Conservation (phyloP, 2,113 vertebrate species). For the Bostrychus sinensis region DNA sequence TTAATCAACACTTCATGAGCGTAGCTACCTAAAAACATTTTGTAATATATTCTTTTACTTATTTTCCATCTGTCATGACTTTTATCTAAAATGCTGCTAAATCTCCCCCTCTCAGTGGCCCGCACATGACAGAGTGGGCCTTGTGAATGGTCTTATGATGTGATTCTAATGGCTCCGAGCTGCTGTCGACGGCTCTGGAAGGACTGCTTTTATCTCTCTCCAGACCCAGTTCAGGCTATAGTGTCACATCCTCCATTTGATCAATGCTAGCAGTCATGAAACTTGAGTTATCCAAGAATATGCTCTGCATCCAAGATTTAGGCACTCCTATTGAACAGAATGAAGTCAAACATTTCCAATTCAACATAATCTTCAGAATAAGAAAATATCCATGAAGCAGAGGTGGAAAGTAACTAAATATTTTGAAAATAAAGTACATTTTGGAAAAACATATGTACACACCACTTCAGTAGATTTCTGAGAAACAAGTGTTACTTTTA, state of each 20-base stretch:
- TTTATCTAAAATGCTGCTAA: not conserved
- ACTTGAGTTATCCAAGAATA: not conserved
- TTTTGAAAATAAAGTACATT: too few relatives aligned
- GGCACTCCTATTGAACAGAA: not conserved
- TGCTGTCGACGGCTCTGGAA: constrained; percentile 9
- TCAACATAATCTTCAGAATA: not conserved
- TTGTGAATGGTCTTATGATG: not conserved
- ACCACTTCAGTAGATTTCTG: too few relatives aligned
- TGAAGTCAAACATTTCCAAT: not conserved
- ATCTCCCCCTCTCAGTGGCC: not conserved
- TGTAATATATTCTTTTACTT: not conserved
- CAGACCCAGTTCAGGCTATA: constrained; percentile 7
- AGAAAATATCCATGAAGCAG: not conserved
- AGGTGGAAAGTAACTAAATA: too few relatives aligned
- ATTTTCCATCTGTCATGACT: not conserved
- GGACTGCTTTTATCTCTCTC: constrained; percentile 13
- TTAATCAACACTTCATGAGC: not conserved
- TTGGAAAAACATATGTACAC: too few relatives aligned
- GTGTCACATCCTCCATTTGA: constrained; percentile 13
- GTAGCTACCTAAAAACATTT: not conserved
- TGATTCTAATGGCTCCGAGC: constrained; percentile 9
- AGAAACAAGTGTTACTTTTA: too few relatives aligned
- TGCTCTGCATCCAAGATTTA: constrained; percentile 8
- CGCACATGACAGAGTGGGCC: not conserved
- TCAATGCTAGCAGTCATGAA: constrained; percentile 5